phyloP scores from a whole-genome alignment of 2,797 vertebrate species.

The Agapornis canus region DNA sequence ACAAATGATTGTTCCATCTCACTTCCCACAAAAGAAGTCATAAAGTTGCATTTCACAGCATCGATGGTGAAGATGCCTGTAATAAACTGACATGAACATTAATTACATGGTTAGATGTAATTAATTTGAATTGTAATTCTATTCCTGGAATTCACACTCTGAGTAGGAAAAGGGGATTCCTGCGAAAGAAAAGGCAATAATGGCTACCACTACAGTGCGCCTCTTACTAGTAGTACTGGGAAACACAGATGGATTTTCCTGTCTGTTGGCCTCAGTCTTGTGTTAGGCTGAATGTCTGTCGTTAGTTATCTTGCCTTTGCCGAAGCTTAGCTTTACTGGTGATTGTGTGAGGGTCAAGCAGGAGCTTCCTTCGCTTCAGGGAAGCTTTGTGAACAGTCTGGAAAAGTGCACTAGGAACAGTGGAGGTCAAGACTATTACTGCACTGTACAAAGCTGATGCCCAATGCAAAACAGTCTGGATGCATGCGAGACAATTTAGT shows the following conservation, averaged over 20 bases:
- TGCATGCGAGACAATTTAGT: background rate
- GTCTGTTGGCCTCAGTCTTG: background rate
- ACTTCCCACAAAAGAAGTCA: conserved; percentile 2
- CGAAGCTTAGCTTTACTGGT: background rate
- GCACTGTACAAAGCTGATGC: background rate
- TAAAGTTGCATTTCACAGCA: conserved; percentile 34
- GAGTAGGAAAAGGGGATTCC: background rate
- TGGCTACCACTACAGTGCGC: background rate
- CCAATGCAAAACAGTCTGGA: background rate
- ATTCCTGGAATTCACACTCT: background rate
- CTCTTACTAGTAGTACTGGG: background rate
- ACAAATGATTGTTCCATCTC: conserved; percentile 22
- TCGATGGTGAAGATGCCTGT: background rate
- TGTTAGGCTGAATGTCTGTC: background rate
- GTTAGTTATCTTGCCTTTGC: background rate
- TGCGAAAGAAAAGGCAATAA: background rate
- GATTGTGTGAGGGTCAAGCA: background rate
- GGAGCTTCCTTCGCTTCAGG: background rate
- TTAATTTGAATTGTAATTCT: conserved; percentile 45
- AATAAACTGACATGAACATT: background rate
- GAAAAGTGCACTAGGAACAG: background rate
- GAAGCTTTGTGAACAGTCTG: background rate
- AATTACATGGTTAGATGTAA: conserved; percentile 42
- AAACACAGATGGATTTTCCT: background rate
- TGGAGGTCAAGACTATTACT: background rate